Conservation (phyloP, 2,113 vertebrate genomes). For the Solea senegalensis region DNA sequence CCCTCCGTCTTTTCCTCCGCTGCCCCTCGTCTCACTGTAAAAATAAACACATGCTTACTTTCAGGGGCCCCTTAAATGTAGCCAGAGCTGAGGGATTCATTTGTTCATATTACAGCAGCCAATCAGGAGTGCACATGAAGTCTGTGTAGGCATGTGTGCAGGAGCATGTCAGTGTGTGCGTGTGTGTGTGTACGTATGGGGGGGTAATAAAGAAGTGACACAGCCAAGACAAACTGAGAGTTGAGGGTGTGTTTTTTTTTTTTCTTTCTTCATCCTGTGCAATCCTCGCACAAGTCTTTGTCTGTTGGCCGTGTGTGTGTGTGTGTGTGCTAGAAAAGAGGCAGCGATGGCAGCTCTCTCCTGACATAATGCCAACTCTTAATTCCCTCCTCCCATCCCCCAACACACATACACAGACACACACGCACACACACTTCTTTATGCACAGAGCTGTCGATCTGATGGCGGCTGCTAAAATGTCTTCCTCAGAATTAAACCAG, state of each 20-base stretch:
- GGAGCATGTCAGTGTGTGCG: constrained; percentile 9
- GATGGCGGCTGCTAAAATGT: constrained; percentile 75
- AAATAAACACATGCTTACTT: constrained; percentile 84
- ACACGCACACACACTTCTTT: constrained; percentile 67
- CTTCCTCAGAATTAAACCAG: constrained; percentile 48
- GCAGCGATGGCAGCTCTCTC: constrained; percentile 69
- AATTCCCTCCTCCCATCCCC: constrained; percentile 77
- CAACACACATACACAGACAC: constrained; percentile 36
- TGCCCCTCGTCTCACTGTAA: constrained; percentile 68
- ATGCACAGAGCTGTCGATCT: constrained; percentile 76
- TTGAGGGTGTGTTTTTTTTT: constrained; percentile 17
- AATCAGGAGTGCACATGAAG: constrained; percentile 43
- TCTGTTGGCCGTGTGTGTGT: constrained; percentile 32
- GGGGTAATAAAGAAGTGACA: constrained; percentile 47
- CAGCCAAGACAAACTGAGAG: constrained; percentile 40
- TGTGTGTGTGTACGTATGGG: neutral
- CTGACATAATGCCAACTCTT: constrained; percentile 80
- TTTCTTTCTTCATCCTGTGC: constrained; percentile 40
- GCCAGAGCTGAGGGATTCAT: constrained; percentile 58
- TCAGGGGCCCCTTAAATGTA: constrained; percentile 78
- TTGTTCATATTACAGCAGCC: constrained; percentile 58
- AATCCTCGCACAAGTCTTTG: constrained; percentile 54
- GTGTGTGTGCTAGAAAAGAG: constrained; percentile 36
- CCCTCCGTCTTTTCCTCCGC: constrained; percentile 45
- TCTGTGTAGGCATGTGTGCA: constrained; percentile 40